phyloP scores from a whole-genome alignment of 2,797 vertebrate genomes.

The Poecilia wingei region DNA sequence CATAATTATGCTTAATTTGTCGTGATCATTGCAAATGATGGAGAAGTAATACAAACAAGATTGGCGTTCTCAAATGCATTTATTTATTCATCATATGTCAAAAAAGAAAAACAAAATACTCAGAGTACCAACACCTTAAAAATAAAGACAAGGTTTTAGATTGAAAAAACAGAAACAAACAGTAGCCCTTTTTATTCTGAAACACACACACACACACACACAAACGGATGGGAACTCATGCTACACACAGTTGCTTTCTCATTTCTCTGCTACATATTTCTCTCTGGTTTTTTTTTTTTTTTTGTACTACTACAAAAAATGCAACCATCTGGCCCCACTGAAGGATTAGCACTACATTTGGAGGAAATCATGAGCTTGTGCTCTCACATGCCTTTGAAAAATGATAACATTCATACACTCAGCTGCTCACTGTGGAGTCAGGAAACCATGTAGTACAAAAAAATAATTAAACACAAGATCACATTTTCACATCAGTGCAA shows the following conservation, averaged over 20 bases:
- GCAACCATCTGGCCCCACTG: slow-evolving; percentile 56
- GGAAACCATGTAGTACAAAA: slow-evolving; percentile 65
- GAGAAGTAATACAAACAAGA: slow-evolving; percentile 28
- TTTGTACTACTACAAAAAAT: slow-evolving; percentile 37
- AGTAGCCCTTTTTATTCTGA: slow-evolving; percentile 81
- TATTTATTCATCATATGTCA: slow-evolving; percentile 63
- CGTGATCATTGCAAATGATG: slow-evolving; percentile 2
- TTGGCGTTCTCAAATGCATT: slow-evolving; percentile 68
- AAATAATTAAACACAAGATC: slow-evolving; percentile 63
- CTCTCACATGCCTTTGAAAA: slow-evolving; percentile 69
- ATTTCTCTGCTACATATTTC: slow-evolving; percentile 76
- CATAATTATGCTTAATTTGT: slow-evolving; percentile 32
- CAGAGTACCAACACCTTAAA: slow-evolving; percentile 65
- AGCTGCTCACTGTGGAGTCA: slow-evolving; percentile 56
- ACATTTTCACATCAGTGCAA: slow-evolving; percentile 79
- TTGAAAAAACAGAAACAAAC: slow-evolving; percentile 74
- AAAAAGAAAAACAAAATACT: slow-evolving; percentile 35
- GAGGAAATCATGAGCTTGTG: slow-evolving; percentile 62
- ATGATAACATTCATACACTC: slow-evolving; percentile 67
- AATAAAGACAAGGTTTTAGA: slow-evolving; percentile 69
- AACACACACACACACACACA: slow-evolving; percentile 72
- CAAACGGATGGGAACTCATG: slow-evolving; percentile 73
- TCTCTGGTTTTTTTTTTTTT: slow-evolving; percentile 26
- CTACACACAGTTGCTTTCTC: slow-evolving; percentile 76
- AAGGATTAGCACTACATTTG: slow-evolving; percentile 57